phyloP scores from a whole-genome alignment of 2,797 vertebrate genomes.

The Microctenopoma lineatum region DNA sequence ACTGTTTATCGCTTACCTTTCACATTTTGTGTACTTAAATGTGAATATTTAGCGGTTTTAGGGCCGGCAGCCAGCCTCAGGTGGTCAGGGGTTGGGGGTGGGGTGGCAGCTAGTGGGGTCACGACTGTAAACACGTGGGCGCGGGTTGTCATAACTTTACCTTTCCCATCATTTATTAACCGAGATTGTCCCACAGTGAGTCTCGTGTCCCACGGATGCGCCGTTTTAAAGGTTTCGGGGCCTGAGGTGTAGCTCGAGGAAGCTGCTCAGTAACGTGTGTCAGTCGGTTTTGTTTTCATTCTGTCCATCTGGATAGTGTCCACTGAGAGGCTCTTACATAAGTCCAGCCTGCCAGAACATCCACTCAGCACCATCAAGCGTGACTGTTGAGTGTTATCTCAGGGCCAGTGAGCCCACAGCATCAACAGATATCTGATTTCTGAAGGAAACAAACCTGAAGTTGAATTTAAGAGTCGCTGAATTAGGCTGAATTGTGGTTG shows the following conservation, averaged over 20 bases:
- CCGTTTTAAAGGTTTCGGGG: neutral
- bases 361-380: slow-evolving; percentile 67
- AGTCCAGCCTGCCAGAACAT: slow-evolving; percentile 67
- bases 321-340: slow-evolving; percentile 71
- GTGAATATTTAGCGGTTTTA: neutral
- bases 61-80: slow-evolving; percentile 37
- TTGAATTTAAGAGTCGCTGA: neutral
- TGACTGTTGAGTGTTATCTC: slow-evolving; percentile 67
- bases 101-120: slow-evolving; percentile 46
- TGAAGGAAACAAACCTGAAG: too few relatives aligned
- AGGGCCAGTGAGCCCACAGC: slow-evolving; percentile 26
- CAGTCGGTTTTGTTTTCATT: slow-evolving; percentile 78
- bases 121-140: slow-evolving; percentile 72
- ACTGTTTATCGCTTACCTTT: neutral
- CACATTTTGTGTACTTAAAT: neutral
- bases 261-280: slow-evolving; percentile 44
- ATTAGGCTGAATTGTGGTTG: neutral
- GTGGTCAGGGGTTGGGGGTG: slow-evolving; percentile 57
- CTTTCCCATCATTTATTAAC: neutral
- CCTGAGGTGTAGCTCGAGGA: slow-evolving; percentile 1
- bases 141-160: slow-evolving; percentile 39
- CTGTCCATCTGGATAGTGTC: slow-evolving; percentile 74
- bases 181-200: too few relatives aligned
- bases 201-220: neutral
- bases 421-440: slow-evolving; percentile 18